phyloP scores from a whole-genome alignment of 2,797 vertebrate species.

The Premnoplex brunnescens region DNA sequence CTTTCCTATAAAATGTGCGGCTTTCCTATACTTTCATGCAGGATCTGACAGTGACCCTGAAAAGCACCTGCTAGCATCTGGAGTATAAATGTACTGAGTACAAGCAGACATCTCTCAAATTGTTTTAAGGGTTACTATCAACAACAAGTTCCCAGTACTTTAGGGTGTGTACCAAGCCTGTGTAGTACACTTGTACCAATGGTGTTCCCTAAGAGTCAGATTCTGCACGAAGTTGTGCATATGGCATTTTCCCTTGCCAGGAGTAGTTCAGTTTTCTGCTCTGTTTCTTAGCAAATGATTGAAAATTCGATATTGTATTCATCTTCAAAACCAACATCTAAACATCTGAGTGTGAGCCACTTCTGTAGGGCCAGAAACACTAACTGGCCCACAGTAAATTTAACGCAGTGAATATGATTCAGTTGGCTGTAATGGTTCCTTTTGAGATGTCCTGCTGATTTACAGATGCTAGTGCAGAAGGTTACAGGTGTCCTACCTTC shows the following conservation, averaged over 20 bases:
- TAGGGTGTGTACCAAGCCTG: not conserved
- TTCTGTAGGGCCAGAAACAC: not conserved
- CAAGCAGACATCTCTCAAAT: not conserved
- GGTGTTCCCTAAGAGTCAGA: not conserved
- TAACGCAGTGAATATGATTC: not conserved
- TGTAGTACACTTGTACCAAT: not conserved
- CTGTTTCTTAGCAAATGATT: not conserved
- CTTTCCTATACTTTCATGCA: not conserved
- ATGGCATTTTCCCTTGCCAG: not conserved
- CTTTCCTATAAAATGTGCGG: not conserved
- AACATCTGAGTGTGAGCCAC: not conserved
- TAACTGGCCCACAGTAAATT: not conserved
- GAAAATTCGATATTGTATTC: not conserved
- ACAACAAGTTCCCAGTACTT: not conserved
- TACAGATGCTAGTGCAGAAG: not conserved
- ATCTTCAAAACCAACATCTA: not conserved
- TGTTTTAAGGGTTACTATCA: accelerated
- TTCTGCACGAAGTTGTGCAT: not conserved
- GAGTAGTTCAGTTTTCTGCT: not conserved
- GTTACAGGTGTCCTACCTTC: not conserved
- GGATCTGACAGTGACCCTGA: not conserved
- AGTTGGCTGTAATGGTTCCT: not conserved
- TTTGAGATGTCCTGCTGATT: not conserved
- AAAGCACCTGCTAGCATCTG: not conserved
- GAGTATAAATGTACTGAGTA: not conserved